phyloP scores from a whole-genome alignment of 2,888 invertebrate genomes.

The Meteorus cinctellus region DNA sequence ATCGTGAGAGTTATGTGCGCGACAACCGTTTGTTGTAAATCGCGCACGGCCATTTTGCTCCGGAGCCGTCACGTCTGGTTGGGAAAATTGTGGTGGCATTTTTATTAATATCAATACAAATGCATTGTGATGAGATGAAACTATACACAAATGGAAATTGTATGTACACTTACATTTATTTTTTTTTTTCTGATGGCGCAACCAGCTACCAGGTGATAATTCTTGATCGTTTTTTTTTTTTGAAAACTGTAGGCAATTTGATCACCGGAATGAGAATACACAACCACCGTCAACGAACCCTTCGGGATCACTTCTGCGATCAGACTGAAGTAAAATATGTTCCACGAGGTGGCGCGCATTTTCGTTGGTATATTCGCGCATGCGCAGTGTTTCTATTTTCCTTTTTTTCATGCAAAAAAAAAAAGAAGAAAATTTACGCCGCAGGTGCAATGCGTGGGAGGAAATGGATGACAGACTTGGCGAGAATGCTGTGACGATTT shows the following conservation, averaged over 20 bases:
- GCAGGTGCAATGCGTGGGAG: no score
- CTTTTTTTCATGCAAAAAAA: no score
- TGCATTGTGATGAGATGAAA: constrained; percentile 21
- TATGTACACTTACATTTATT: constrained; percentile 45
- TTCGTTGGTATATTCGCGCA: constrained; percentile 51
- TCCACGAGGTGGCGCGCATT: constrained; percentile 63
- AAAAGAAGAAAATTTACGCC: no score
- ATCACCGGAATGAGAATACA: constrained; percentile 47
- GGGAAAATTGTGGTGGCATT: constrained; percentile 44
- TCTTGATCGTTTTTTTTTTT: constrained; percentile 28
- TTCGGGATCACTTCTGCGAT: constrained; percentile 65
- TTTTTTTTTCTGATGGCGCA: constrained; percentile 47
- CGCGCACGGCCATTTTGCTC: constrained; percentile 69
- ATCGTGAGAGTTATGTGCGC: constrained; percentile 2
- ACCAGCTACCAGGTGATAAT: constrained; percentile 39
- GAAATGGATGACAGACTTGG: neutral
- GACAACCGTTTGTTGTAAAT: constrained; percentile 64
- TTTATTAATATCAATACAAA: constrained; percentile 5
- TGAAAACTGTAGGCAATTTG: constrained; percentile 50
- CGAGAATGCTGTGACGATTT: neutral
- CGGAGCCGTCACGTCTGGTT: constrained; percentile 64
- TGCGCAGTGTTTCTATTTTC: constrained; percentile 49
- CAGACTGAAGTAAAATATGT: constrained; percentile 53
- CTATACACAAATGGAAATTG: constrained; percentile 45
- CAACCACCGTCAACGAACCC: constrained; percentile 59